These are phyloP conservation scores for Arctocebus calabarensis DNA, from an alignment of 2,797 vertebrate species.

Conservation along the genomic window DNA sequence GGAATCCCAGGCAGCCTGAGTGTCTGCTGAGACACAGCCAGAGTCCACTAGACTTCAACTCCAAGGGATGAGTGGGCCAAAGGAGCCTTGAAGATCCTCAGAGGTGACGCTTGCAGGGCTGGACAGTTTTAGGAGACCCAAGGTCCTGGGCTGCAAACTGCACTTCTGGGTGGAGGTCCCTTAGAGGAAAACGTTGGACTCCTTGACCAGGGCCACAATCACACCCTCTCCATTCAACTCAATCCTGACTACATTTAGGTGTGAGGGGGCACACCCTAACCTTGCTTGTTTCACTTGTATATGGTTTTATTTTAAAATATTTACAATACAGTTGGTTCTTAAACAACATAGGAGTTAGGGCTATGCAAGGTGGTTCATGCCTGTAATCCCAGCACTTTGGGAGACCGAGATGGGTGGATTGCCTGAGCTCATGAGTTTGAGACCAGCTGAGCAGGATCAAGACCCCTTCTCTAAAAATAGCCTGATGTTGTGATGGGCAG, in stretches of 20 bases:
- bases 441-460: no score
- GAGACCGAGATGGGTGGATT: no score
- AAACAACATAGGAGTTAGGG: background rate
- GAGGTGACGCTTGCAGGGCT: background rate
- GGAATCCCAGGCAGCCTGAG: background rate
- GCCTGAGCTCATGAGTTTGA: no score
- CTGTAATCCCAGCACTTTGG: no score
- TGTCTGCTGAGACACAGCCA: background rate
- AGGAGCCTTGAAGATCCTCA: background rate
- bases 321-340: background rate
- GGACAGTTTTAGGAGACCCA: background rate
- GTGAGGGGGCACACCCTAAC: background rate
- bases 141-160: background rate
- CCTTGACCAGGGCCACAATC: background rate
- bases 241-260: background rate
- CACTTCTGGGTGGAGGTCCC: rapidly evolving
- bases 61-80: rapidly evolving
- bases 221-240: background rate
- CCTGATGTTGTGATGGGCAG: no score
- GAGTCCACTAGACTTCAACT: background rate
- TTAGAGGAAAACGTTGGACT: background rate
- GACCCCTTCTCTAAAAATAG: no score
- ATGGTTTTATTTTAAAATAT: background rate
- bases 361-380: no score
- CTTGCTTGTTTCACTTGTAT: background rate